Evolutionary conservation across 2,113 vertebrate genomes (phyloP).

Genomic region (Odocoileus hemionus): DNA sequence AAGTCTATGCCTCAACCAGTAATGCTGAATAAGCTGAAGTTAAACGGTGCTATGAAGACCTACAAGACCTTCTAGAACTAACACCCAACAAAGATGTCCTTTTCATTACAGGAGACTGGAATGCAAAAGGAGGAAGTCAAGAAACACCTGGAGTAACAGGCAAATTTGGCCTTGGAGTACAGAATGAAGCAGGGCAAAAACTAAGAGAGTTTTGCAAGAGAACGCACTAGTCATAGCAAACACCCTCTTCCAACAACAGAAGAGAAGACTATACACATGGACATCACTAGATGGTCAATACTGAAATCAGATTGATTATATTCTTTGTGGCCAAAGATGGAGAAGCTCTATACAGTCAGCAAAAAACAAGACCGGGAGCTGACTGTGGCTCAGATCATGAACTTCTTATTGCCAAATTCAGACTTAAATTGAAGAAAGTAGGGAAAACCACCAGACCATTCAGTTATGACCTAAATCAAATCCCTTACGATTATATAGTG

Average conservation of each 20-base stretch:
- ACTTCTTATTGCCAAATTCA: background rate
- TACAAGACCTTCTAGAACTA: background rate
- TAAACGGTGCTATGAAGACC: background rate
- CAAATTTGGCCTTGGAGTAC: background rate
- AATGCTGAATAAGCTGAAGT: background rate
- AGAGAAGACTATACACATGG: background rate
- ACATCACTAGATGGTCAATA: background rate
- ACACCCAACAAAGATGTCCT: background rate
- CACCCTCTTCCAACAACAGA: background rate
- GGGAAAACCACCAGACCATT: background rate
- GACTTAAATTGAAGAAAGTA: background rate
- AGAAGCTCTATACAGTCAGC: background rate
- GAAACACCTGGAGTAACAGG: background rate
- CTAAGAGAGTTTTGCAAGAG: background rate
- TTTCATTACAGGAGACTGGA: background rate
- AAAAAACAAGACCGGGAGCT: background rate
- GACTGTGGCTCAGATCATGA: background rate
- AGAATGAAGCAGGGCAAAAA: background rate
- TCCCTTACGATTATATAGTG: background rate
- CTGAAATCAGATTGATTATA: background rate
- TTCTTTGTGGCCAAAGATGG: background rate
- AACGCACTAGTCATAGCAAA: background rate
- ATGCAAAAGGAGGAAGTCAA: background rate
- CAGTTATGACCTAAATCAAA: background rate
- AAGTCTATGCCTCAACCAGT: background rate